Evolutionary conservation across 2,113 vertebrate species (phyloP).

Genomic region (Agelaius phoeniceus): DNA sequence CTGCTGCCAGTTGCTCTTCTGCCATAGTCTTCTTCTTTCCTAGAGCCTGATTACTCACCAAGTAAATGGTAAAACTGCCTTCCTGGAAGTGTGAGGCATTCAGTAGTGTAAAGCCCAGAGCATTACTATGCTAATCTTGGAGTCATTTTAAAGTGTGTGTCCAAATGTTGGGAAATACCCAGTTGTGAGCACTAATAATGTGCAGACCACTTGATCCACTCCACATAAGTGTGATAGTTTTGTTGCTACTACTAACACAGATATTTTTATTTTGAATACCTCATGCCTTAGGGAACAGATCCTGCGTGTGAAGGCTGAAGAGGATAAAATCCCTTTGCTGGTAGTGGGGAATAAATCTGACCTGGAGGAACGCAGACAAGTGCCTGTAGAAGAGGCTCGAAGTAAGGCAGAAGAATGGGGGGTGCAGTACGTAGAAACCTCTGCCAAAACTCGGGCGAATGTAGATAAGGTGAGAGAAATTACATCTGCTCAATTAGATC

Average conservation of each 20-base stretch:
- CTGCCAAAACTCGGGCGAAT: conserved; percentile 95
- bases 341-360: conserved; percentile 97
- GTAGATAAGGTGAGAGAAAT: conserved; percentile 90
- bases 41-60: background rate
- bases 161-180: background rate
- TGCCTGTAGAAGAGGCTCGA: conserved; percentile 85
- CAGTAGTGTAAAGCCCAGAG: background rate
- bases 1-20: background rate
- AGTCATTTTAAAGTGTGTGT: background rate
- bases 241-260: background rate
- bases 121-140: background rate
- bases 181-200: background rate
- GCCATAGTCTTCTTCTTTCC: background rate
- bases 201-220: background rate
- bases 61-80: background rate
- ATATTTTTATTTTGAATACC: background rate
- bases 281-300: conserved; percentile 89
- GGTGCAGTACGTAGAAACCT: conserved; percentile 96
- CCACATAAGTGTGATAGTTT: background rate
- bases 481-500: background rate
- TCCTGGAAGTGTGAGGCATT: background rate
- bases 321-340: conserved; percentile 91
- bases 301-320: conserved; percentile 93
- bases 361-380: conserved; percentile 91
- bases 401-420: conserved; percentile 88